These are phyloP conservation scores for Aphelocoma coerulescens DNA, from an alignment of 2,113 vertebrate genomes.

Conservation along the genomic window DNA sequence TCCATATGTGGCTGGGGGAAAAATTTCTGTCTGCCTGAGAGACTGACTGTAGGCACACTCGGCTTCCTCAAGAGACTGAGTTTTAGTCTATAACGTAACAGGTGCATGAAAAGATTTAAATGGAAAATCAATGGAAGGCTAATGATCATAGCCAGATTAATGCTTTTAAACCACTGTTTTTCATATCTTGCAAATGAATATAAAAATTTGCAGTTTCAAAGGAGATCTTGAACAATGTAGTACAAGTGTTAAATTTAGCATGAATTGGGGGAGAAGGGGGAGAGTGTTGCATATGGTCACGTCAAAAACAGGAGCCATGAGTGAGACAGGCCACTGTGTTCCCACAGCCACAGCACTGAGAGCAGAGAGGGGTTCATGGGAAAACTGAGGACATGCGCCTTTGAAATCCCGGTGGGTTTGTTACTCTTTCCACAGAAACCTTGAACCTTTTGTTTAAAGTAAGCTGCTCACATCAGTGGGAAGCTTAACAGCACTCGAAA, in stretches of 20 bases:
- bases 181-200: not conserved
- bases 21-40: rapidly evolving
- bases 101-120: not conserved
- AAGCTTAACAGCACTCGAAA: not conserved
- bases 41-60: not conserved
- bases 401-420: not conserved
- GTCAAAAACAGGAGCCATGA: not conserved
- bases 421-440: not conserved
- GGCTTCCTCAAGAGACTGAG: not conserved
- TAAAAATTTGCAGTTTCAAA: not conserved
- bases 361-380: not conserved
- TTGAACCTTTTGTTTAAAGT: conserved; percentile 30
- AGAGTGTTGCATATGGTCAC: not conserved
- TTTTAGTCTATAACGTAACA: not conserved
- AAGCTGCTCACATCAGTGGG: not conserved
- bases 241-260: not conserved
- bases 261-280: not conserved
- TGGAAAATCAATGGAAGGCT: not conserved
- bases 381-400: not conserved
- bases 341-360: not conserved
- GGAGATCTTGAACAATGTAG: not conserved
- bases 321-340: not conserved
- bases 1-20: rapidly evolving
- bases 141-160: not conserved
- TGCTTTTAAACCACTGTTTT: not conserved